Evolutionary conservation across 2,113 vertebrate genomes (phyloP).

Genomic region (Martes martes): DNA sequence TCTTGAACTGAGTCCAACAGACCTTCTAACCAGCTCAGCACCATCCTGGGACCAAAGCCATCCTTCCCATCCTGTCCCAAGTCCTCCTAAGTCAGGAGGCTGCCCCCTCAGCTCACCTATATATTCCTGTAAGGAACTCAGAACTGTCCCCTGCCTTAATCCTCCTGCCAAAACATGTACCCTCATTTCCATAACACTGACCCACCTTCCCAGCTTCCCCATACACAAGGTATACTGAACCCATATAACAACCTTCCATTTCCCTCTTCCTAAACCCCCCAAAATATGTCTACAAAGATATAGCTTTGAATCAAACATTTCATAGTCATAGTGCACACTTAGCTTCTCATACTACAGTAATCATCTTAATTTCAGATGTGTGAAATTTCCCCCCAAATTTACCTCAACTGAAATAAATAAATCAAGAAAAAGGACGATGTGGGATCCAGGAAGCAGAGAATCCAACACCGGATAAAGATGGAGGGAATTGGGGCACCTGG

Average conservation of each 20-base stretch:
- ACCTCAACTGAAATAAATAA: conserved; percentile 38
- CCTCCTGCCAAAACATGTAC: background rate
- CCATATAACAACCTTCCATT: background rate
- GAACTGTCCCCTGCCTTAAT: background rate
- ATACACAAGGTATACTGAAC: background rate
- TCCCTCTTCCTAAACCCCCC: background rate
- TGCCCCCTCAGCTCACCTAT: background rate
- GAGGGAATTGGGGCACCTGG: background rate
- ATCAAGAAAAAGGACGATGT: background rate
- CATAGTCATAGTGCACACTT: background rate
- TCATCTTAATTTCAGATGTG: conserved; percentile 40
- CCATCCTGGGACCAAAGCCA: background rate
- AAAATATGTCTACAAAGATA: background rate
- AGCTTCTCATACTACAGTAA: conserved; percentile 36
- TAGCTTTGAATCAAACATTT: background rate
- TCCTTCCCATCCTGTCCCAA: background rate
- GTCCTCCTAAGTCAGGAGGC: background rate
- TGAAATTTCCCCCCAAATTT: background rate
- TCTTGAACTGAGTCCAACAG: background rate
- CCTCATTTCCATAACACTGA: background rate
- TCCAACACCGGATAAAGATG: background rate
- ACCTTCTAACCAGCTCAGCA: background rate
- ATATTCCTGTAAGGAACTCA: background rate
- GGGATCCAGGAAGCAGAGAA: conserved; percentile 29
- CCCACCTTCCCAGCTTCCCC: background rate